Percentiles rank a stretch among this genome's conserved stretches.
These are phyloP conservation scores for Scaptomyza graminum DNA, from an alignment of 1,140 invertebrate species.

Conservation along the genomic window DNA sequence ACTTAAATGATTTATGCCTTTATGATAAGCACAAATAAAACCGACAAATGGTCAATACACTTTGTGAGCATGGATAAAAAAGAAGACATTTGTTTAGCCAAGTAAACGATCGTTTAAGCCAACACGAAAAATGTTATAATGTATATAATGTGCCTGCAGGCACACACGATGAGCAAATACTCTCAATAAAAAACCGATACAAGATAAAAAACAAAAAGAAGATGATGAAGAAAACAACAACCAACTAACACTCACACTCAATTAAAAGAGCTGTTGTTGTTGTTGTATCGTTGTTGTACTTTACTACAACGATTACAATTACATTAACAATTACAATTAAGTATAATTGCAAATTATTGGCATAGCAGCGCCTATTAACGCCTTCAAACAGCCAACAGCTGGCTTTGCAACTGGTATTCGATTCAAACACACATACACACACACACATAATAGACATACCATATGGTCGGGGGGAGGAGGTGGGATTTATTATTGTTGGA, in stretches of 20 bases:
- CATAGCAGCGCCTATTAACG: constrained; percentile 79
- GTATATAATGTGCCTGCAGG: constrained; percentile 64
- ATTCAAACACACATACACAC: constrained; percentile 1
- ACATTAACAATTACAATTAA: constrained; percentile 65
- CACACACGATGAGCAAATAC: constrained; percentile 58
- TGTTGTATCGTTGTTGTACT: constrained; percentile 32
- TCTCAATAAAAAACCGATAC: constrained; percentile 61
- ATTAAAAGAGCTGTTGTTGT: constrained; percentile 40
- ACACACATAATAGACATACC: not conserved
- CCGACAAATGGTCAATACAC: constrained; percentile 28
- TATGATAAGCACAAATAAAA: constrained; percentile 34
- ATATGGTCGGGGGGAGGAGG: not conserved
- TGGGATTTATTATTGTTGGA: constrained; percentile 59
- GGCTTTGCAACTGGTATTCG: constrained; percentile 13
- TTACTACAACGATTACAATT: constrained; percentile 52
- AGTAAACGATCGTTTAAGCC: constrained; percentile 72
- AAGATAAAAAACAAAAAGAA: constrained; percentile 39
- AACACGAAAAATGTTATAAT: constrained; percentile 55
- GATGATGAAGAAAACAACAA: constrained; percentile 30
- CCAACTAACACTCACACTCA: constrained; percentile 44
- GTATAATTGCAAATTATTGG: constrained; percentile 80
- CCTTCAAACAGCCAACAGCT: constrained; percentile 42
- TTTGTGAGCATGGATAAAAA: constrained; percentile 14
- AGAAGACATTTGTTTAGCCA: constrained; percentile 71
- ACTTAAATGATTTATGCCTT: constrained; percentile 29